These are phyloP conservation scores for Corythornis cristatus DNA, from an alignment of 2,113 vertebrate genomes.

Conservation along the genomic window DNA sequence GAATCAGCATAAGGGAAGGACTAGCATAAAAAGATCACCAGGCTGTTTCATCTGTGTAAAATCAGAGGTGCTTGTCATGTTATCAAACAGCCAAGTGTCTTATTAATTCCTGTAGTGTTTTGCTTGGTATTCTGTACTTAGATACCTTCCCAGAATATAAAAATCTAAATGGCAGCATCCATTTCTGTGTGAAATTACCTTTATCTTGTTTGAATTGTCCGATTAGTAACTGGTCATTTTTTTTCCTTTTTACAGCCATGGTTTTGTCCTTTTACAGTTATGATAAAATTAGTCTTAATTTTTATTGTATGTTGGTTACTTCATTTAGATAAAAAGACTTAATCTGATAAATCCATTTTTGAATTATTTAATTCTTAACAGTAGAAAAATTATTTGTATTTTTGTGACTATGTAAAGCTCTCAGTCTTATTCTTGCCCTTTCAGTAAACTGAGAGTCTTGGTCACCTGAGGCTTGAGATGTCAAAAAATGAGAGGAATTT, in stretches of 20 bases:
- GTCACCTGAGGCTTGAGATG: not conserved
- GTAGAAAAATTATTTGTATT: not conserved
- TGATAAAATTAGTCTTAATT: not conserved
- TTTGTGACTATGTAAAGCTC: not conserved
- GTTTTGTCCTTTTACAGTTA: not conserved
- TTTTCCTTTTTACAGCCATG: not conserved
- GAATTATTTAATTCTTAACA: not conserved
- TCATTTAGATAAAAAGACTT: not conserved
- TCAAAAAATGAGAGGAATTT: not conserved
- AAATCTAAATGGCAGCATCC: not conserved
- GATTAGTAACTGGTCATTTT: not conserved
- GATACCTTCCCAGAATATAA: not conserved
- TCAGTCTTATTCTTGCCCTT: not conserved
- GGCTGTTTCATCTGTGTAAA: constrained; percentile 29
- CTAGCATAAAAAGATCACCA: constrained; percentile 26
- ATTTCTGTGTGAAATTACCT: not conserved
- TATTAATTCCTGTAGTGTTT: not conserved
- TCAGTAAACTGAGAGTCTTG: not conserved
- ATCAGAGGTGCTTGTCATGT: constrained; percentile 31
- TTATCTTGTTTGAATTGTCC: not conserved
- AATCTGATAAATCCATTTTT: not conserved
- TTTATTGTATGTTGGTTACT: not conserved
- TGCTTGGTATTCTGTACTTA: not conserved
- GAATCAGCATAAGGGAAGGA: constrained; percentile 4
- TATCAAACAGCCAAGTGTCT: not conserved